Evolutionary conservation across 2,888 invertebrate genomes (phyloP), one percentile per base, ranked within the genome.

Genomic region (Tyria jacobaeae): DNA sequence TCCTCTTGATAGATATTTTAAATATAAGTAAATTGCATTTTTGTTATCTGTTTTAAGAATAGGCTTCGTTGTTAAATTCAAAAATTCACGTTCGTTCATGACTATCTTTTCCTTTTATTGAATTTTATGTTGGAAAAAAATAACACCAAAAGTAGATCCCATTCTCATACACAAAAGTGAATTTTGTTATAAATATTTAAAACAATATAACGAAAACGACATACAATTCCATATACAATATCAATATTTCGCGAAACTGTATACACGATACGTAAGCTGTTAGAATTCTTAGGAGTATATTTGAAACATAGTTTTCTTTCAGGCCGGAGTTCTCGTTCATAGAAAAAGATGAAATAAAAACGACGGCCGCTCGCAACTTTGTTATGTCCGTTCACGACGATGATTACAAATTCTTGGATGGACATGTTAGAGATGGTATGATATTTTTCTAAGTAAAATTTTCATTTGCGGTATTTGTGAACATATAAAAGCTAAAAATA

Each of bases 341-440:
- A 37, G 73, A 77, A 57, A 72, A 66, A 2, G 79, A 79, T 34
- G 72, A 78, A 41, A 66, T 79, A 41, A 71, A 68, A 34, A 69
- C 69, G 0, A 64, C 85, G 0, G 67, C 68, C 1, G 71, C 70
- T 6, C 79, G 86, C 9, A 69, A 81, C 5, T 79, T 81, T 37
- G 74, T 80, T 0, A 80, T 89, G 71, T 86, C 88, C 3, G 71
- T 84, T 37, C 78, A 86, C 12, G 87, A 89, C 52, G 85, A 88
- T 27, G 88, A 89, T 35, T 83, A 74, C 48, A 81, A 78, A 25
- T 88, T 82, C 48, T 65, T 89, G 2, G 67, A 78, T 54, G 82
- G 82, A 15, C 73, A 84, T 53, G 39, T 80, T 1, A 76, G 84
- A 73, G 72, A 86, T 34, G 88, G 89, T 88, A 74, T 76, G 64